A percentile compares a stretch with the other conserved stretches of the same genome.
Evolutionary conservation across 2,113 vertebrate species (phyloP).

Genomic region (Clarias magur): DNA sequence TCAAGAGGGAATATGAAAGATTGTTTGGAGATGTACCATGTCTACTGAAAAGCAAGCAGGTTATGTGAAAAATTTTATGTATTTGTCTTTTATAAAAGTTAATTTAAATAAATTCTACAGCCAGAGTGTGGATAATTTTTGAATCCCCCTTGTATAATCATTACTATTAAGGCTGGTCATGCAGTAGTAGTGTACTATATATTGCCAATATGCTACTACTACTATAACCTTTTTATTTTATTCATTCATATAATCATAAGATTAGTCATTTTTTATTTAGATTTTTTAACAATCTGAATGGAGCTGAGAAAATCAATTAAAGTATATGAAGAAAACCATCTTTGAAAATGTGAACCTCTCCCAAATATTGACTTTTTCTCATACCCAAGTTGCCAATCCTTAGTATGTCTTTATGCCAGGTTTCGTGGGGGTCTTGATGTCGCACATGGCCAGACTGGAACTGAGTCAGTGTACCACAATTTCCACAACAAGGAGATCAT

Average conservation of each 20-base stretch:
- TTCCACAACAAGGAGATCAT: slow-evolving; percentile 97
- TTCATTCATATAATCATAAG: neutral
- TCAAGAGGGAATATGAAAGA: too few species aligned
- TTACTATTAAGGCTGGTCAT: neutral
- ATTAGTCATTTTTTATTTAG: neutral
- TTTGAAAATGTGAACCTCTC: neutral
- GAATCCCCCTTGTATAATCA: neutral
- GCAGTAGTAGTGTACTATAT: neutral
- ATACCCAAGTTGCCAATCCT: neutral
- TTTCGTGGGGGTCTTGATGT: slow-evolving; percentile 95
- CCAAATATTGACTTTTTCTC: neutral
- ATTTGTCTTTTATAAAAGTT: too few species aligned
- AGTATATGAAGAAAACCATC: neutral
- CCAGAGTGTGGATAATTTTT: too few species aligned
- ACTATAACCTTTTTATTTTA: neutral
- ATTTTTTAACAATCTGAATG: neutral
- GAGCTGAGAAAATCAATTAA: neutral
- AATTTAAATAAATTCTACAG: too few species aligned
- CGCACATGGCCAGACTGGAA: slow-evolving; percentile 92
- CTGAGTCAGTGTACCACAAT: slow-evolving; percentile 87
- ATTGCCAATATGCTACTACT: neutral
- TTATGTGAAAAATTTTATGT: too few species aligned
- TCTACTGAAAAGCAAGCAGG: too few species aligned
- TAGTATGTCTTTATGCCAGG: slow-evolving; percentile 62
- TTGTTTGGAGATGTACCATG: too few species aligned